phyloP scores from a whole-genome alignment of 2,113 vertebrate genomes.

The Brevimyrus niger region DNA sequence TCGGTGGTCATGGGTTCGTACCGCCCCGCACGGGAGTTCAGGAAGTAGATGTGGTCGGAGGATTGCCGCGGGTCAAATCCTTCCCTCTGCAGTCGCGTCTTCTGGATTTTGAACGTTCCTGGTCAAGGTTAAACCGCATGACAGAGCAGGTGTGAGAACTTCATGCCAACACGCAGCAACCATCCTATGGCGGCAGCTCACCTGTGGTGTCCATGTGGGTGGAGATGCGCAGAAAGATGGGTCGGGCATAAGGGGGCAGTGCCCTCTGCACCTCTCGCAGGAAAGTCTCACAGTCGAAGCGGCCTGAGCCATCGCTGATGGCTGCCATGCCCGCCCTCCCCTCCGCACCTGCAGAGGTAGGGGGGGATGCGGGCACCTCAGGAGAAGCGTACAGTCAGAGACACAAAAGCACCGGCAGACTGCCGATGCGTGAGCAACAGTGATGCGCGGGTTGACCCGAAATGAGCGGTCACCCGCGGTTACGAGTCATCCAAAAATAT shows the following conservation, averaged over 20 bases:
- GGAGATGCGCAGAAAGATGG: conserved; percentile 75
- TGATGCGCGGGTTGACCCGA: no score
- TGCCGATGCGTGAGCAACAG: not conserved
- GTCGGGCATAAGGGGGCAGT: conserved; percentile 73
- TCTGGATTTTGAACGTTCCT: conserved; percentile 88
- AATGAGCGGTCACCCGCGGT: no score
- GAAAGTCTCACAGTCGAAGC: conserved; percentile 60
- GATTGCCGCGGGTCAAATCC: conserved; percentile 62
- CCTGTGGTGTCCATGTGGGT: conserved; percentile 81
- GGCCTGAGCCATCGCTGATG: conserved; percentile 54
- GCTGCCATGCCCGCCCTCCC: conserved; percentile 86
- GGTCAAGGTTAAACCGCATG: not conserved
- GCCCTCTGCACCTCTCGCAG: conserved; percentile 62
- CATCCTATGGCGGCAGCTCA: conserved; percentile 31
- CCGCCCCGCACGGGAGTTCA: conserved; percentile 61
- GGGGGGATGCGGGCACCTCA: not conserved
- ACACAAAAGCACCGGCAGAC: not conserved
- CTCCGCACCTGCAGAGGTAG: conserved; percentile 66
- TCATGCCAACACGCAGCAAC: not conserved
- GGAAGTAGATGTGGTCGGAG: conserved; percentile 66
- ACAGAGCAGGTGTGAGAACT: not conserved
- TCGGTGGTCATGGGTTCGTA: conserved; percentile 65
- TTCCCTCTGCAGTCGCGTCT: conserved; percentile 70
- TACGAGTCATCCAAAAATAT: no score
- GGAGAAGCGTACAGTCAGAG: not conserved